phyloP scores from a whole-genome alignment of 2,888 invertebrate species.

The Habrosyne pyritoides region DNA sequence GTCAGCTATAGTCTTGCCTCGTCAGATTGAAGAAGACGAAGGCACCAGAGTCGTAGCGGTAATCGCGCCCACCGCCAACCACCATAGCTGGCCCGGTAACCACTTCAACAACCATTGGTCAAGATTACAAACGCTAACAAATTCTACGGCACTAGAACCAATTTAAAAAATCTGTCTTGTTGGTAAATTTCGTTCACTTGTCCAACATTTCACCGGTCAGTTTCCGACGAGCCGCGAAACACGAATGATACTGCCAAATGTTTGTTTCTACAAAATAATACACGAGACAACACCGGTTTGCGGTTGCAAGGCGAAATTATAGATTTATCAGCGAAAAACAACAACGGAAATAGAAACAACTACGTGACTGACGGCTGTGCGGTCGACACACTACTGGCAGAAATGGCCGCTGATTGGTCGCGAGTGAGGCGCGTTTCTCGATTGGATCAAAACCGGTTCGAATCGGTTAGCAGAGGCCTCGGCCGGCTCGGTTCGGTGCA shows the following conservation, averaged over 20 bases:
- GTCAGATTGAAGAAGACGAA: slow-evolving; percentile 78
- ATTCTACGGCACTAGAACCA: slow-evolving; percentile 23
- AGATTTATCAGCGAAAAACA: slow-evolving; percentile 47
- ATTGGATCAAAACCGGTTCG: slow-evolving; percentile 76
- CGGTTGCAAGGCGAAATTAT: slow-evolving; percentile 31
- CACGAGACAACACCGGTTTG: slow-evolving; percentile 38
- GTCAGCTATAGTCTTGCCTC: slow-evolving; percentile 81
- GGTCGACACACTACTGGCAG: slow-evolving; percentile 58
- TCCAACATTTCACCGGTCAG: slow-evolving; percentile 66
- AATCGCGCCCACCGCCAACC: slow-evolving; percentile 60
- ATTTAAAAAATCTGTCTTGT: neutral
- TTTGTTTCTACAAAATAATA: slow-evolving; percentile 10
- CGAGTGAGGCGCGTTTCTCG: slow-evolving; percentile 63
- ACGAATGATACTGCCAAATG: slow-evolving; percentile 20
- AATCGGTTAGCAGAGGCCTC: slow-evolving; percentile 72
- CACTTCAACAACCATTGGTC: slow-evolving; percentile 76
- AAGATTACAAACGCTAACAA: slow-evolving; percentile 33
- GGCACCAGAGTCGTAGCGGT: slow-evolving; percentile 69
- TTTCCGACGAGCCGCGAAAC: slow-evolving; percentile 33
- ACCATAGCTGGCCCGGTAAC: slow-evolving; percentile 72
- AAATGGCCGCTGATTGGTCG: slow-evolving; percentile 73
- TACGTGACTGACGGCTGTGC: slow-evolving; percentile 51
- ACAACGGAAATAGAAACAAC: slow-evolving; percentile 47
- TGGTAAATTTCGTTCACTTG: slow-evolving; percentile 55
- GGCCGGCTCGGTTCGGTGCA: slow-evolving; percentile 75